Evolutionary conservation across 2,888 invertebrate species (phyloP).

Genomic region (Ceratothoa steindachneri): DNA sequence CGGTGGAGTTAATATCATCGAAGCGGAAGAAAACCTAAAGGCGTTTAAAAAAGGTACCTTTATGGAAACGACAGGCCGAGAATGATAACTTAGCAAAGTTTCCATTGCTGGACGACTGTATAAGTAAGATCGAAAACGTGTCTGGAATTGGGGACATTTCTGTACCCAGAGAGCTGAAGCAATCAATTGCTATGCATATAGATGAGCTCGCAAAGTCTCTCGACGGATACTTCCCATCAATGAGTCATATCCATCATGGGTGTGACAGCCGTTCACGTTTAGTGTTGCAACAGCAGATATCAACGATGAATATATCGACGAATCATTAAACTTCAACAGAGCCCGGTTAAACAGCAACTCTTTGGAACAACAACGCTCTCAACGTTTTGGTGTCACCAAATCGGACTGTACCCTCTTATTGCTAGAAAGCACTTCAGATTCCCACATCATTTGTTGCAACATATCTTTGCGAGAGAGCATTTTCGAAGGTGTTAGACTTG

Average conservation of each 20-base stretch:
- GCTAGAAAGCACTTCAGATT: too few species aligned
- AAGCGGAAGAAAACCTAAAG: too few species aligned
- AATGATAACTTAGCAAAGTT: too few species aligned
- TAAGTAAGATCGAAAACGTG: too few species aligned
- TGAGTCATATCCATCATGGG: slow-evolving; percentile 20
- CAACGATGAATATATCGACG: slow-evolving; percentile 26
- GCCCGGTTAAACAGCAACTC: too few species aligned
- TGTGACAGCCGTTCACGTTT: slow-evolving; percentile 33
- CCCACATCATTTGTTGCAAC: too few species aligned
- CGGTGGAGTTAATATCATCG: slow-evolving; percentile 26
- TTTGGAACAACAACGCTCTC: too few species aligned
- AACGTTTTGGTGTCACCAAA: too few species aligned
- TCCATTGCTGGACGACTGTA: too few species aligned
- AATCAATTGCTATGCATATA: slow-evolving; percentile 18
- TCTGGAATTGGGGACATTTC: slow-evolving; percentile 9
- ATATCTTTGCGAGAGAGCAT: slow-evolving; percentile 16
- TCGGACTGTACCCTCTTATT: too few species aligned
- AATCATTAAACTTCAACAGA: too few species aligned
- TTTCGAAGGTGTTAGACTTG: slow-evolving; percentile 18
- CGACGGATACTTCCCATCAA: slow-evolving; percentile 18
- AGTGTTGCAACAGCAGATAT: slow-evolving; percentile 23
- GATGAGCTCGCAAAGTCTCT: slow-evolving; percentile 22
- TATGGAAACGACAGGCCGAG: not conserved
- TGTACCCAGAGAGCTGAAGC: slow-evolving; percentile 19
- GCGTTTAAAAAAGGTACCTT: slow-evolving; percentile 18